A percentile compares a stretch with the other conserved stretches of the same genome.
These are phyloP conservation scores for Chironomus striatipennis DNA, from an alignment of 1,140 invertebrate genomes.

Conservation along the genomic window DNA sequence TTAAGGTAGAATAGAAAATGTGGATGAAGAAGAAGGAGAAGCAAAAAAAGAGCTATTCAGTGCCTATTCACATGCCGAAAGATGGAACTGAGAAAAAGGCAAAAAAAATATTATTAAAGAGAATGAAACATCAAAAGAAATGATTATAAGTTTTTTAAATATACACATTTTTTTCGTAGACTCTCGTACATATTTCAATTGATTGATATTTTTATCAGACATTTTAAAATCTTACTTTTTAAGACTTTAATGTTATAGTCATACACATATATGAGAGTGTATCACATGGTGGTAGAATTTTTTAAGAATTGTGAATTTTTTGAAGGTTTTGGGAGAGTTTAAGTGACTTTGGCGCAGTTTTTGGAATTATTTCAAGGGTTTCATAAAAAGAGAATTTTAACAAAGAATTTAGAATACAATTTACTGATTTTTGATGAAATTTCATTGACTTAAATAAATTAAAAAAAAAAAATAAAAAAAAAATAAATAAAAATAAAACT, in stretches of 20 bases:
- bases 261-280: background rate
- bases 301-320: too few species aligned
- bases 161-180: too few species aligned
- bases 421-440: too few species aligned
- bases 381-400: too few species aligned
- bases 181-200: slow-evolving; percentile 2
- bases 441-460: too few species aligned
- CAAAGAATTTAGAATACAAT: too few species aligned
- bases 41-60: background rate
- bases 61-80: slow-evolving; percentile 1
- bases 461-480: too few species aligned
- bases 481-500: too few species aligned
- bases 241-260: background rate
- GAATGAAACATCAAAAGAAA: background rate
- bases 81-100: background rate
- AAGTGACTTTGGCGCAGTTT: too few species aligned
- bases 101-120: background rate
- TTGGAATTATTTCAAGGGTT: too few species aligned
- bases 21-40: background rate
- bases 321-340: too few species aligned
- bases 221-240: background rate
- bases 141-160: too few species aligned
- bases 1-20: background rate
- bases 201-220: slow-evolving; percentile 24
- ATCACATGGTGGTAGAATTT: background rate